Evolutionary conservation across 1,140 invertebrate genomes (phyloP).

Genomic region (Goniozus legneri): DNA sequence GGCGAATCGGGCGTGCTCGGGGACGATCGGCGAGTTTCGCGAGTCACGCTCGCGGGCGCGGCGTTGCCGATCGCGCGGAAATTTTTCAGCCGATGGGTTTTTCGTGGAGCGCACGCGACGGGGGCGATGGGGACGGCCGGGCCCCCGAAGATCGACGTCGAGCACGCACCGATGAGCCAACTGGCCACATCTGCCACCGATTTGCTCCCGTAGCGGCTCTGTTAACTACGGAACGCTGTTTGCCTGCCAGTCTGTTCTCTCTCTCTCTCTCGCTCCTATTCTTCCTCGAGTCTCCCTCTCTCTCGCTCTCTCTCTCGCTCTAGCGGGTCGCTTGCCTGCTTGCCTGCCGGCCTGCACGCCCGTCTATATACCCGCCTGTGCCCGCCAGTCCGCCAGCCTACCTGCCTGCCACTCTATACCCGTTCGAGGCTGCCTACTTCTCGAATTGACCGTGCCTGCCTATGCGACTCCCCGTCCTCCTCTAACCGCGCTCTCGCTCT

Average conservation of each 20-base stretch:
- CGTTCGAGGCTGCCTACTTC: slow-evolving; percentile 12
- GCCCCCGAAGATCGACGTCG: slow-evolving; percentile 14
- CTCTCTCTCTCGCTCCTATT: slow-evolving; percentile 18
- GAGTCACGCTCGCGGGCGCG: slow-evolving; percentile 5
- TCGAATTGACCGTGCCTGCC: slow-evolving; percentile 15
- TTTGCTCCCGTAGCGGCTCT: slow-evolving; percentile 16
- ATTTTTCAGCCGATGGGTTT: too few relatives aligned
- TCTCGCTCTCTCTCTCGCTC: slow-evolving; percentile 18
- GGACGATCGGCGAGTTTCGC: too few relatives aligned
- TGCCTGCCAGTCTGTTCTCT: slow-evolving; percentile 16
- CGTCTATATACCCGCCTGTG: not conserved
- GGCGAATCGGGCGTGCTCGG: too few relatives aligned
- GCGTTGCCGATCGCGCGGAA: slow-evolving; percentile 5
- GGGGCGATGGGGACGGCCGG: slow-evolving; percentile 1
- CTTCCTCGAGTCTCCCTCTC: not conserved
- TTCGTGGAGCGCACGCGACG: too few relatives aligned
- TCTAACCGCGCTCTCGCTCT: not conserved
- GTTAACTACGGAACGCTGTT: slow-evolving; percentile 12
- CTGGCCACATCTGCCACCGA: slow-evolving; percentile 33
- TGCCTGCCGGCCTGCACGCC: slow-evolving; percentile 10
- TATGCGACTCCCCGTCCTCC: slow-evolving; percentile 6
- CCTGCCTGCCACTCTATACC: slow-evolving; percentile 5
- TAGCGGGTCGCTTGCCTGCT: slow-evolving; percentile 2
- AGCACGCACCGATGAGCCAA: slow-evolving; percentile 27
- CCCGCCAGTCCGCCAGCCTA: slow-evolving; percentile 4